Evolutionary conservation across 1,140 invertebrate genomes (phyloP).

Genomic region (Tetraneura akinire): DNA sequence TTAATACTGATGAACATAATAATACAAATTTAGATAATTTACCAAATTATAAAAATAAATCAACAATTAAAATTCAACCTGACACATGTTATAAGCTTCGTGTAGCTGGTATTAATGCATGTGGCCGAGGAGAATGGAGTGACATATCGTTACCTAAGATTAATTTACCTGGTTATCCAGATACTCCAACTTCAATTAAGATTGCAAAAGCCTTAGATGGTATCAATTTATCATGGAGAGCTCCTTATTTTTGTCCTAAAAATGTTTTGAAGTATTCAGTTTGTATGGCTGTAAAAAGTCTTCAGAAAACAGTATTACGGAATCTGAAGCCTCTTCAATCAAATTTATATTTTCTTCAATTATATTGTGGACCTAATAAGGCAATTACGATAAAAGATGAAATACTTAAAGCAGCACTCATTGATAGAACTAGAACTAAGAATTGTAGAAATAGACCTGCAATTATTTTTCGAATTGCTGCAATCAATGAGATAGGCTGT

Average conservation of each 20-base stretch:
- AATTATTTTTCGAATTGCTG: constrained; percentile 98
- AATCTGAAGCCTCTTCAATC: constrained; percentile 57
- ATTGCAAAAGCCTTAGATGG: constrained; percentile 95
- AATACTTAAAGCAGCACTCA: constrained; percentile 86
- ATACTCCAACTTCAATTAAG: constrained; percentile 96
- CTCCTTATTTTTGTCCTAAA: constrained; percentile 86
- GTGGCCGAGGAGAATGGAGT: constrained; percentile 91
- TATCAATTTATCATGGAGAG: constrained; percentile 96
- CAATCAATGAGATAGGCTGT: constrained; percentile 97
- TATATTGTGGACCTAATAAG: constrained; percentile 93
- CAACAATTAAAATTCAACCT: constrained; percentile 70
- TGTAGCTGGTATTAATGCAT: constrained; percentile 92
- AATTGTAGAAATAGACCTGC: constrained; percentile 98
- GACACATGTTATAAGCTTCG: constrained; percentile 97
- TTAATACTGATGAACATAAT: constrained; percentile 55
- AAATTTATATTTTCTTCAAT: constrained; percentile 91
- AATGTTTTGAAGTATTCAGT: constrained; percentile 98
- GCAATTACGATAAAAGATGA: constrained; percentile 87
- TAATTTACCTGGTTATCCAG: constrained; percentile 76
- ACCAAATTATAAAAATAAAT: constrained; percentile 54
- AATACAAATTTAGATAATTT: constrained; percentile 54
- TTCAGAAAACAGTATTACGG: constrained; percentile 52
- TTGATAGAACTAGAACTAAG: constrained; percentile 93
- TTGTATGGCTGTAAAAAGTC: constrained; percentile 87
- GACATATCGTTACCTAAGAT: constrained; percentile 73